These are phyloP conservation scores for Zapornia atra DNA, from an alignment of 2,113 vertebrate species.

Conservation along the genomic window DNA sequence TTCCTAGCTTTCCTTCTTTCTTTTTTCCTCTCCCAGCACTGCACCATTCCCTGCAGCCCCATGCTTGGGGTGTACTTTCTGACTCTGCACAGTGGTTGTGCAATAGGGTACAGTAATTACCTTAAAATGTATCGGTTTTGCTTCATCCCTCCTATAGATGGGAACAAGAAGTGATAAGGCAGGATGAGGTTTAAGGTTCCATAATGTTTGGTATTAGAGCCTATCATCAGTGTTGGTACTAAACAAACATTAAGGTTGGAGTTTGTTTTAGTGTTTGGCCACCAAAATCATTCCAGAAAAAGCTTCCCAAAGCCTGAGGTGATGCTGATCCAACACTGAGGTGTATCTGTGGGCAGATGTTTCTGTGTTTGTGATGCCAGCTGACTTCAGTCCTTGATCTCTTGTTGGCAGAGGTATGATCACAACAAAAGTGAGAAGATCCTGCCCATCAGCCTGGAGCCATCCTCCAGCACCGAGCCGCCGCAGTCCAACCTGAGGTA, in stretches of 20 bases:
- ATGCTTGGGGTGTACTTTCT: background rate
- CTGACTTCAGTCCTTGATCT: background rate
- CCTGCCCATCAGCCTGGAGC: conserved; percentile 92
- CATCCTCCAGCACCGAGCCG: conserved; percentile 87
- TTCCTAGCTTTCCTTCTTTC: background rate
- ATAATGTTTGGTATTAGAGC: background rate
- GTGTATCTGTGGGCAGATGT: background rate
- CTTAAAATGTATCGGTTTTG: background rate
- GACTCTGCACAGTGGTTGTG: background rate
- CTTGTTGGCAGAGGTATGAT: conserved; percentile 88
- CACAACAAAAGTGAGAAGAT: conserved; percentile 93
- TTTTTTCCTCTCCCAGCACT: background rate
- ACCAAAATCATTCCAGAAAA: background rate
- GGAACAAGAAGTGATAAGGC: background rate
- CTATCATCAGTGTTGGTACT: background rate
- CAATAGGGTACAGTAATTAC: background rate
- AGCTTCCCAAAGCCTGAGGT: background rate
- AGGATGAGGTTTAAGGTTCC: background rate
- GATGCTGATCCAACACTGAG: background rate
- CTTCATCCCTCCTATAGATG: background rate
- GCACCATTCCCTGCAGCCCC: rapidly evolving
- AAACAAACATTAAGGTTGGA: background rate
- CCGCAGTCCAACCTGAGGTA: conserved; percentile 92
- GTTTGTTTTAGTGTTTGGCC: background rate
- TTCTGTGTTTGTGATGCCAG: background rate